A percentile compares a stretch with the other conserved stretches of the same genome.
These are phyloP conservation scores for Stichopus horrens DNA, from an alignment of 53 echinoderm and acorn worm species.

Conservation along the genomic window DNA sequence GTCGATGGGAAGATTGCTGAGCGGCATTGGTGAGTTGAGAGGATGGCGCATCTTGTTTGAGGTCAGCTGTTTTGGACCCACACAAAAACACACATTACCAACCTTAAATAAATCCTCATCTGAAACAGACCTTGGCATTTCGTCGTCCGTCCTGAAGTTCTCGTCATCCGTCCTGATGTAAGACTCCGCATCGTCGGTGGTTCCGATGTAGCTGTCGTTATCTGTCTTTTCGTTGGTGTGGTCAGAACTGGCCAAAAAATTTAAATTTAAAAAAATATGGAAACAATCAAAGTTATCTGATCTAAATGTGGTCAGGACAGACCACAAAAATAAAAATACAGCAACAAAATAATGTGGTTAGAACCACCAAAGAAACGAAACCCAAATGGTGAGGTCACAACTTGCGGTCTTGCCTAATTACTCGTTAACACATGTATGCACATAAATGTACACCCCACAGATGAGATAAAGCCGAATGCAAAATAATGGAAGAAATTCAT, in stretches of 20 bases:
- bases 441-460: too few species aligned
- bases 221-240: conserved; percentile 86
- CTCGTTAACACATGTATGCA: too few species aligned
- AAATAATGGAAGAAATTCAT: too few species aligned
- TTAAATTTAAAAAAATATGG: too few species aligned
- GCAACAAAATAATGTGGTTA: too few species aligned
- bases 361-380: too few species aligned
- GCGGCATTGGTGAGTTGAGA: neutral
- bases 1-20: neutral
- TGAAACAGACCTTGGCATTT: conserved; percentile 76
- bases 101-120: conserved; percentile 82
- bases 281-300: too few species aligned
- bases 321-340: too few species aligned
- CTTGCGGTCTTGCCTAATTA: too few species aligned
- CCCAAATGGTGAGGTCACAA: too few species aligned
- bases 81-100: neutral
- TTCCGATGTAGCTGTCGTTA: conserved; percentile 90
- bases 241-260: conserved; percentile 57
- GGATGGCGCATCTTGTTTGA: neutral
- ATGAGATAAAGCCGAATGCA: too few species aligned
- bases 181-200: conserved; percentile 90
- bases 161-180: conserved; percentile 96
- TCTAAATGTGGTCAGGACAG: too few species aligned
- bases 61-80: conserved; percentile 13
- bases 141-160: conserved; percentile 93